Percentiles rank a stretch among this genome's conserved stretches.
Evolutionary conservation across 2,113 vertebrate genomes (phyloP).

Genomic region (Pluvialis apricaria): DNA sequence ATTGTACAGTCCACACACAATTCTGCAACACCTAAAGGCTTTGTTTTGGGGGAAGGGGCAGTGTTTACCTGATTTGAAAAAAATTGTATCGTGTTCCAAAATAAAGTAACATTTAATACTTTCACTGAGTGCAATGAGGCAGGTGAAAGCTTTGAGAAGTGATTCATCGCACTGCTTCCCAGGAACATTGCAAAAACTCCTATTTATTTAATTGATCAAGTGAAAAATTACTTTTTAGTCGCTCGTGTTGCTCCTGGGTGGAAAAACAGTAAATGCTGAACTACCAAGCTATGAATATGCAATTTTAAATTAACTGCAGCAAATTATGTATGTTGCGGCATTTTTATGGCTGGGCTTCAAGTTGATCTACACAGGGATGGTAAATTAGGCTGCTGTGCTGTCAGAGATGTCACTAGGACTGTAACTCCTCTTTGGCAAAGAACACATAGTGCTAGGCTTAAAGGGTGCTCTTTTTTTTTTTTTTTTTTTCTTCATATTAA

Average conservation of each 20-base stretch:
- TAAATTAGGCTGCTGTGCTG: constrained; percentile 44
- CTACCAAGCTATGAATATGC: constrained; percentile 50
- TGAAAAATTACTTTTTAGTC: background rate
- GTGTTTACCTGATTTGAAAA: background rate
- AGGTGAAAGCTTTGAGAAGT: background rate
- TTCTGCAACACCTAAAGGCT: background rate
- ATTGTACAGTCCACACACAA: rapidly evolving
- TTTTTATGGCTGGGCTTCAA: constrained; percentile 46
- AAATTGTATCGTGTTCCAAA: background rate
- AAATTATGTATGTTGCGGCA: constrained; percentile 6
- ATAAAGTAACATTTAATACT: background rate
- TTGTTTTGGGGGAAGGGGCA: background rate
- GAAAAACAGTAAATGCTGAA: constrained; percentile 26
- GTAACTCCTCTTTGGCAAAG: background rate
- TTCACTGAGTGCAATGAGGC: background rate
- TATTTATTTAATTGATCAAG: constrained; percentile 14
- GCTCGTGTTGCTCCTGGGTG: background rate
- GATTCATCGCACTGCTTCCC: background rate
- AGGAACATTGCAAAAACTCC: background rate
- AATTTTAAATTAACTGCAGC: constrained; percentile 34
- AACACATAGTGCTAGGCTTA: background rate
- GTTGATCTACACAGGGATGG: background rate
- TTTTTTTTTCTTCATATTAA: background rate
- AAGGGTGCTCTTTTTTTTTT: background rate
- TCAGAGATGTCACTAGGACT: background rate